Evolutionary conservation across 2,113 vertebrate species (phyloP).

Genomic region (Hymenochirus boettgeri): DNA sequence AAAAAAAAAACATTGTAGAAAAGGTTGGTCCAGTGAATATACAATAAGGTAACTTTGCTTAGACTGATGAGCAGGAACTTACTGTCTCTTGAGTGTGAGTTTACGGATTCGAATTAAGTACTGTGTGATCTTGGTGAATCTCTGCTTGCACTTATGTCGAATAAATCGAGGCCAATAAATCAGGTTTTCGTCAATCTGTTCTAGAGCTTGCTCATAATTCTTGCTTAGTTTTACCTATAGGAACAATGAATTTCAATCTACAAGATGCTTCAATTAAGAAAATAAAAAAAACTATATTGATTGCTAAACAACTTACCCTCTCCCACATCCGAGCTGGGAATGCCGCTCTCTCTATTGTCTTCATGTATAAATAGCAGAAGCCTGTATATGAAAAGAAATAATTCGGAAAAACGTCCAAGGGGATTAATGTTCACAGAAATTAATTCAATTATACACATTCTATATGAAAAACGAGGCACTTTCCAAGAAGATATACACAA

Average conservation of each 20-base stretch:
- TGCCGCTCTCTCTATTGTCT: slow-evolving; percentile 85
- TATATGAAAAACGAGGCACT: too few species aligned
- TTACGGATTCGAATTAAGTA: slow-evolving; percentile 96
- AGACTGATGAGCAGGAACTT: too few species aligned
- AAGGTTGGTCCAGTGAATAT: not conserved
- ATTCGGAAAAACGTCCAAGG: not conserved
- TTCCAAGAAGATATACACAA: too few species aligned
- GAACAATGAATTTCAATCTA: too few species aligned
- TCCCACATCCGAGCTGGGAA: slow-evolving; percentile 91
- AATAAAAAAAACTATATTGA: too few species aligned
- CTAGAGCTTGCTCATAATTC: slow-evolving; percentile 91
- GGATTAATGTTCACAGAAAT: not conserved
- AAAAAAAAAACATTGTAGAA: not conserved
- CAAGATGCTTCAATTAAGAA: too few species aligned
- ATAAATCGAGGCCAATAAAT: slow-evolving; percentile 94
- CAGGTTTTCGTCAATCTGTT: slow-evolving; percentile 89
- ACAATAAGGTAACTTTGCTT: not conserved
- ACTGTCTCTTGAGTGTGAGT: slow-evolving; percentile 85
- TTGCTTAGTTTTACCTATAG: slow-evolving; percentile 84
- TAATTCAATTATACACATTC: not conserved
- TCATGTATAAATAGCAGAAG: slow-evolving; percentile 92
- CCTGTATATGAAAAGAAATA: slow-evolving; percentile 57
- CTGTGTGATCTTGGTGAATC: slow-evolving; percentile 96
- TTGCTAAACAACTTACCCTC: slow-evolving; percentile 67
- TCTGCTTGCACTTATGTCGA: slow-evolving; percentile 94